These are phyloP conservation scores for Hippoglossus hippoglossus DNA, from an alignment of 2,797 vertebrate genomes.

Conservation along the genomic window DNA sequence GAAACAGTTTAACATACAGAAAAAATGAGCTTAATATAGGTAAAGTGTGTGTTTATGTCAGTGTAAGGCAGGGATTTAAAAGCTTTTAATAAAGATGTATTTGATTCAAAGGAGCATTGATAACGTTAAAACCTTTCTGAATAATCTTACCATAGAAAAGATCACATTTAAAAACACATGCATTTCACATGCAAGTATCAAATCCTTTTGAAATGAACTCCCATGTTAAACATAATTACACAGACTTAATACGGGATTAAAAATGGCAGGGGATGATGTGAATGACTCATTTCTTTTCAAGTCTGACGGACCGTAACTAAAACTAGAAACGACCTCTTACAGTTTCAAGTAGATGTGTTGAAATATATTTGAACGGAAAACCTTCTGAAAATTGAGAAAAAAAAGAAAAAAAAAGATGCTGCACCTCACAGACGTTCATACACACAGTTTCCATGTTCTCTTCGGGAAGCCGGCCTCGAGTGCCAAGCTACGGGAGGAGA, in stretches of 20 bases:
- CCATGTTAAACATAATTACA: no score
- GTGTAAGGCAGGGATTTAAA: no score
- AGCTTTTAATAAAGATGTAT: no score
- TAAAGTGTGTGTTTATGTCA: slow-evolving; percentile 9
- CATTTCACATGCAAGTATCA: no score
- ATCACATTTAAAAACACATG: no score
- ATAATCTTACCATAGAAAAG: no score
- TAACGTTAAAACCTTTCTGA: no score
- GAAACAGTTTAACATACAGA: slow-evolving; percentile 13
- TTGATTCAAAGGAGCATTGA: no score
- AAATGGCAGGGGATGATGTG: background rate
- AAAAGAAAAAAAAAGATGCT: slow-evolving; percentile 2
- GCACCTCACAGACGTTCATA: slow-evolving; percentile 6
- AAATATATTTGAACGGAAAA: slow-evolving; percentile 16
- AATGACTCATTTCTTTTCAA: background rate
- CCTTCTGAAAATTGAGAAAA: background rate
- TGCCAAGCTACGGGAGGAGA: slow-evolving; percentile 31
- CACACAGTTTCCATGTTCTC: slow-evolving; percentile 55
- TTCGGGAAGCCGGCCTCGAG: slow-evolving; percentile 43
- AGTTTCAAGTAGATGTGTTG: slow-evolving; percentile 13
- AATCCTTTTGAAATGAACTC: background rate
- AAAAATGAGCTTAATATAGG: background rate
- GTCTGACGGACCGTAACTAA: background rate
- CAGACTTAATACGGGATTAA: background rate
- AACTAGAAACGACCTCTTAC: background rate